phyloP scores from a whole-genome alignment of 2,888 invertebrate genomes.

The Cataglyphis livida region DNA sequence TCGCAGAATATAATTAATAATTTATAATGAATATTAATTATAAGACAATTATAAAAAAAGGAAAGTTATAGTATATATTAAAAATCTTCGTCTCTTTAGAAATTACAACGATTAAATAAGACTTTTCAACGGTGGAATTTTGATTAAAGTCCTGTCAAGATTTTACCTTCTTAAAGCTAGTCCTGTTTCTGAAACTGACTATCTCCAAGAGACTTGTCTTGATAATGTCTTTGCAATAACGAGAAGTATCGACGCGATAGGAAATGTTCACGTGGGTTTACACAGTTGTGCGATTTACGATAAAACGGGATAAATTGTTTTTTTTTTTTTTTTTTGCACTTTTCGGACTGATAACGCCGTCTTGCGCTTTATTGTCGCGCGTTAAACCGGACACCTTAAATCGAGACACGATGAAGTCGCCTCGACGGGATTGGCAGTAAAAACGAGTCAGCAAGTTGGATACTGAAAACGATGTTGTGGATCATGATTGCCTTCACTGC shows the following conservation, averaged over 20 bases:
- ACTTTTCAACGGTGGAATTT: background rate
- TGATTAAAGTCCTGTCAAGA: background rate
- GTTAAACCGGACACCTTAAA: slow-evolving; percentile 51
- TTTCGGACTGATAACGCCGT: slow-evolving; percentile 47
- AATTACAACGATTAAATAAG: background rate
- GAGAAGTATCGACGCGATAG: background rate
- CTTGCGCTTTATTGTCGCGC: slow-evolving; percentile 42
- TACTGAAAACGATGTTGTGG: slow-evolving; percentile 13
- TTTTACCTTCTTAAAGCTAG: background rate
- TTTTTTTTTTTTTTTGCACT: slow-evolving; percentile 52
- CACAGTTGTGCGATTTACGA: slow-evolving; percentile 33
- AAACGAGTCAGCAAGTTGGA: slow-evolving; percentile 23
- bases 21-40: background rate
- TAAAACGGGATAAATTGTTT: slow-evolving; percentile 50
- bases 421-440: slow-evolving; percentile 40
- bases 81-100: background rate
- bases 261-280: background rate
- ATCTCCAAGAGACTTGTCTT: background rate
- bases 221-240: slow-evolving; percentile 1
- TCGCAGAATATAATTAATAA: background rate
- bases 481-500: slow-evolving; percentile 3
- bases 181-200: background rate
- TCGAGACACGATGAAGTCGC: slow-evolving; percentile 21
- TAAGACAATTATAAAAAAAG: background rate
- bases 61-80: background rate